A percentile compares a stretch with the other conserved stretches of the same genome.
Evolutionary conservation across 2,113 vertebrate genomes (phyloP).

Genomic region (Macaca mulatta): DNA sequence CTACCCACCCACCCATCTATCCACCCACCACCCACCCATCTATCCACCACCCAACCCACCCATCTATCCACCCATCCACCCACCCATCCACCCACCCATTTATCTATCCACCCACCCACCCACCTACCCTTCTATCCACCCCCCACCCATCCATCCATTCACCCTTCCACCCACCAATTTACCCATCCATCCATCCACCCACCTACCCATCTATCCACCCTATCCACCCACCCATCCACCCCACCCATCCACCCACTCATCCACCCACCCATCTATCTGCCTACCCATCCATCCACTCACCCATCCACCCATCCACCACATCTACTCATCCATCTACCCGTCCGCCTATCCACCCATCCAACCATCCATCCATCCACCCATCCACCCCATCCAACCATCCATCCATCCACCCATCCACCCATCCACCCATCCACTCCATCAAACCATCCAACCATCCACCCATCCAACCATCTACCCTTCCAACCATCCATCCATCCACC

Average conservation of each 20-base stretch:
- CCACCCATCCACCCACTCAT: rapidly evolving
- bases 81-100: background rate
- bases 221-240: no score
- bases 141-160: rapidly evolving
- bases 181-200: background rate
- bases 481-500: no score
- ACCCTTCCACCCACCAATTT: rapidly evolving
- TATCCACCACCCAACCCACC: no score
- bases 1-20: background rate
- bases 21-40: no score
- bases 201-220: rapidly evolving
- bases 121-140: background rate
- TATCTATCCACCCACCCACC: background rate
- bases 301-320: no score
- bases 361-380: rapidly evolving
- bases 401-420: rapidly evolving
- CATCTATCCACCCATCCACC: rapidly evolving
- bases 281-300: rapidly evolving
- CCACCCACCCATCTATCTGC: no score
- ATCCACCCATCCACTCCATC: no score
- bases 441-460: no score
- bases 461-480: no score
- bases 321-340: rapidly evolving
- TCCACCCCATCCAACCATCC: rapidly evolving
- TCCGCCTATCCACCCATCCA: rapidly evolving